Percentiles rank a stretch among this genome's conserved stretches.
Evolutionary conservation across 2,797 vertebrate genomes (phyloP).

Genomic region (Dryobates pubescens): DNA sequence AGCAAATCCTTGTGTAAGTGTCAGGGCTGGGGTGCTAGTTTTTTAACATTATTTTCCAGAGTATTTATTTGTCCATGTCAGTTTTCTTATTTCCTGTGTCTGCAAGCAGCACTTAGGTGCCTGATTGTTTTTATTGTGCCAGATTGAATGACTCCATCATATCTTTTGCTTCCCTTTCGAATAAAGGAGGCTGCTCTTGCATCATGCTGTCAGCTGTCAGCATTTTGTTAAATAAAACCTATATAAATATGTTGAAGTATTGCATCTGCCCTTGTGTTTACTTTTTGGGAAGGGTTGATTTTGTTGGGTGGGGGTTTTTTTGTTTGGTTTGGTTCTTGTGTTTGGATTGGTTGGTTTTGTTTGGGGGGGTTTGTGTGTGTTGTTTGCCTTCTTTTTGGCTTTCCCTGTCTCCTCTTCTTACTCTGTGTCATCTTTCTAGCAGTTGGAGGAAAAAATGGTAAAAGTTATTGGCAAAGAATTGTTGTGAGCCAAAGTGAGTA

Average conservation of each 20-base stretch:
- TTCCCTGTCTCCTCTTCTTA: neutral
- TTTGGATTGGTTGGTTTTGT: too few species aligned
- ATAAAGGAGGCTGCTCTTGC: neutral
- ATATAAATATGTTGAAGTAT: neutral
- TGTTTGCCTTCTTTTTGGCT: neutral
- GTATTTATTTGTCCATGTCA: neutral
- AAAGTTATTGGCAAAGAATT: neutral
- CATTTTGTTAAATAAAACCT: neutral
- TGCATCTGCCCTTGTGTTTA: neutral
- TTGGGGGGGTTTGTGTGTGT: too few species aligned
- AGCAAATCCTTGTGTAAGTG: neutral
- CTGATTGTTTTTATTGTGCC: neutral
- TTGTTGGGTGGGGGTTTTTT: too few species aligned
- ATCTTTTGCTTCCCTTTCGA: neutral
- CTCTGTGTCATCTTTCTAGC: neutral
- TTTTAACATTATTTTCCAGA: neutral
- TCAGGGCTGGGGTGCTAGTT: neutral
- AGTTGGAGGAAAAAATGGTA: neutral
- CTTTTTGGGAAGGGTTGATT: neutral
- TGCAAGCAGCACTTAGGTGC: rapidly evolving
- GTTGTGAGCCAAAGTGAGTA: neutral
- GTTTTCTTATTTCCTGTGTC: neutral
- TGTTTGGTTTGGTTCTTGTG: too few species aligned
- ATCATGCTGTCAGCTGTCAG: neutral
- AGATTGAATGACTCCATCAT: neutral